phyloP scores from a whole-genome alignment of 2,797 vertebrate genomes.

The Sebastes melanostomus region DNA sequence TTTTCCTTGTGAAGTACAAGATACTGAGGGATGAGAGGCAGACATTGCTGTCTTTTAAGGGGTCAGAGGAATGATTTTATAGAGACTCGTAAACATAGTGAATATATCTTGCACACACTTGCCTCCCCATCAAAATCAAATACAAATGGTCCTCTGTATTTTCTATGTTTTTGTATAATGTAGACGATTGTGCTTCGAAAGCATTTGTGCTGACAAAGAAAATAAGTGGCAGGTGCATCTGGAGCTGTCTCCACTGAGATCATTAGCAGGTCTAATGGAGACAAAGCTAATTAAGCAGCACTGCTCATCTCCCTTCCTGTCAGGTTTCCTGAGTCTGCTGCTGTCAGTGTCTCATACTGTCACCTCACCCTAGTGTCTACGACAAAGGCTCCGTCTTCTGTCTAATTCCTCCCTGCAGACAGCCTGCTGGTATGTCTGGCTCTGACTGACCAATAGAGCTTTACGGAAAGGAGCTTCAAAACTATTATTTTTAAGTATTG shows the following conservation, averaged over 20 bases:
- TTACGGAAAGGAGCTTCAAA: too few species aligned
- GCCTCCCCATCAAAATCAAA: background rate
- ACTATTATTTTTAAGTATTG: too few species aligned
- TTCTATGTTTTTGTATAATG: background rate
- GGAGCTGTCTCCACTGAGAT: slow-evolving; percentile 52
- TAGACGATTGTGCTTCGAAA: background rate
- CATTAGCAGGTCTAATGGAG: slow-evolving; percentile 69
- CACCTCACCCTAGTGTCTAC: background rate
- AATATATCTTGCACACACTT: background rate
- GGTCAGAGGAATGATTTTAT: background rate
- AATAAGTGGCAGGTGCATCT: slow-evolving; percentile 18
- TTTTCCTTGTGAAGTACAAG: background rate
- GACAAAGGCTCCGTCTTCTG: background rate
- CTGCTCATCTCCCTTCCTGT: slow-evolving; percentile 18
- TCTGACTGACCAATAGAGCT: background rate
- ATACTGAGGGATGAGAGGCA: background rate
- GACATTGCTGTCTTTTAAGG: background rate
- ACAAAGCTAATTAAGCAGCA: slow-evolving; percentile 53
- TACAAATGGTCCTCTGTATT: background rate
- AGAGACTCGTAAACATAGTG: background rate
- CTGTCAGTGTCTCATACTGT: background rate
- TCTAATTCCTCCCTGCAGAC: background rate
- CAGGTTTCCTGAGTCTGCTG: background rate
- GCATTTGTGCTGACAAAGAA: background rate
- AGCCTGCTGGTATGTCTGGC: background rate